Conservation (phyloP, 2,797 vertebrate genomes). For the Bucorvus abyssinicus region DNA sequence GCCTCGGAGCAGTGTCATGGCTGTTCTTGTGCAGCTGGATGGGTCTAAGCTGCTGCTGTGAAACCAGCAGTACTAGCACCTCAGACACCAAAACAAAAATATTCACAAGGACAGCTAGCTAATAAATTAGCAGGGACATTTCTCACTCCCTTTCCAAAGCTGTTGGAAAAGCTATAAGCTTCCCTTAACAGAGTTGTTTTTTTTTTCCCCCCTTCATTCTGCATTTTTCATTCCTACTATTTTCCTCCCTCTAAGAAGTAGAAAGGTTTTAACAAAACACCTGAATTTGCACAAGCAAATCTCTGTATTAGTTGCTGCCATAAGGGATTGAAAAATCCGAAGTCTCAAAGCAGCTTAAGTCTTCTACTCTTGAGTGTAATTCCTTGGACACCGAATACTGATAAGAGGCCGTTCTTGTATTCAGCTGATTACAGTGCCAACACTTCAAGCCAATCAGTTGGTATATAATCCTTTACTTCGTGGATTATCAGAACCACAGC, state of each 20-base stretch:
- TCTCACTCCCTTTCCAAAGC: background rate
- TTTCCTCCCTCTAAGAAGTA: background rate
- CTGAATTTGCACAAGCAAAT: conserved; percentile 6
- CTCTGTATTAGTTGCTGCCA: background rate
- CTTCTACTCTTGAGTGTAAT: conserved; percentile 32
- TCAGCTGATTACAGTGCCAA: conserved; percentile 15
- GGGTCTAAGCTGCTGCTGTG: background rate
- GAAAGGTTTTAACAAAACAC: conserved; percentile 5
- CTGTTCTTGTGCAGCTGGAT: background rate
- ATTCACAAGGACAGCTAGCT: background rate
- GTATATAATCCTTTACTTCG: conserved; percentile 40
- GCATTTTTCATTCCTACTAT: background rate
- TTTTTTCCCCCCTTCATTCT: background rate
- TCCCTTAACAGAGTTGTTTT: background rate
- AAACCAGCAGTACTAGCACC: background rate
- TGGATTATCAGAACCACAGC: conserved; percentile 13
- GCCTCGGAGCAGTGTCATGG: background rate
- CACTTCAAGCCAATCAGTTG: conserved; percentile 39
- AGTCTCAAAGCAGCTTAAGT: conserved; percentile 49
- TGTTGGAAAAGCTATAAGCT: background rate
- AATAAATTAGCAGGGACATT: background rate
- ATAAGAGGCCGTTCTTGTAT: conserved; percentile 10
- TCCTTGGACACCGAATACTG: conserved; percentile 10
- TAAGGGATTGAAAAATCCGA: background rate
- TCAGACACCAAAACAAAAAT: background rate